These are phyloP conservation scores for Polypedilum pembai DNA, from an alignment of 1,140 invertebrate genomes.

Conservation along the genomic window DNA sequence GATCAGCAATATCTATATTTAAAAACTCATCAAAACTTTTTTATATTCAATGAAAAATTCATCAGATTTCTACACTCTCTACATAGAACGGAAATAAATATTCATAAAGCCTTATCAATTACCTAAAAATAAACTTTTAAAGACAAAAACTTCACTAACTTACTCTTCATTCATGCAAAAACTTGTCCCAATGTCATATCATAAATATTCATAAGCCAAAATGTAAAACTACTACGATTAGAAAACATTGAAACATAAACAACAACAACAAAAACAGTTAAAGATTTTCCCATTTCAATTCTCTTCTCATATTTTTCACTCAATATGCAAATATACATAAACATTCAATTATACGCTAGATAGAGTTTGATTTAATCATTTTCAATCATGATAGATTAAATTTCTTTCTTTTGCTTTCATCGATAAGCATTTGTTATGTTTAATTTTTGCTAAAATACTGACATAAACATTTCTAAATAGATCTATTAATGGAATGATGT, in stretches of 20 bases:
- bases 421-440: not conserved
- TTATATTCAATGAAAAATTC: not conserved
- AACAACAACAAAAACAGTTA: constrained; percentile 1
- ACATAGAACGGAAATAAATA: no score
- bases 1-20: not conserved
- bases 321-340: constrained; percentile 13
- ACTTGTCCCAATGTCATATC: no score
- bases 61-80: no score
- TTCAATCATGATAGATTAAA: not conserved
- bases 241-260: not conserved
- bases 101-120: no score
- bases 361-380: not conserved
- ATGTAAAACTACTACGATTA: no score
- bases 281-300: not conserved
- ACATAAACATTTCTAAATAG: not conserved
- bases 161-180: no score
- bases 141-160: no score
- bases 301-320: not conserved
- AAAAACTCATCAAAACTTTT: not conserved
- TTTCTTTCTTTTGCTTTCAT: not conserved
- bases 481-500: not conserved
- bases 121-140: no score
- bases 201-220: no score
- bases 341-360: not conserved
- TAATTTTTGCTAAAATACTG: not conserved